Conservation (phyloP, 2,888 invertebrate species). For the Digitonthophagus gazella region DNA sequence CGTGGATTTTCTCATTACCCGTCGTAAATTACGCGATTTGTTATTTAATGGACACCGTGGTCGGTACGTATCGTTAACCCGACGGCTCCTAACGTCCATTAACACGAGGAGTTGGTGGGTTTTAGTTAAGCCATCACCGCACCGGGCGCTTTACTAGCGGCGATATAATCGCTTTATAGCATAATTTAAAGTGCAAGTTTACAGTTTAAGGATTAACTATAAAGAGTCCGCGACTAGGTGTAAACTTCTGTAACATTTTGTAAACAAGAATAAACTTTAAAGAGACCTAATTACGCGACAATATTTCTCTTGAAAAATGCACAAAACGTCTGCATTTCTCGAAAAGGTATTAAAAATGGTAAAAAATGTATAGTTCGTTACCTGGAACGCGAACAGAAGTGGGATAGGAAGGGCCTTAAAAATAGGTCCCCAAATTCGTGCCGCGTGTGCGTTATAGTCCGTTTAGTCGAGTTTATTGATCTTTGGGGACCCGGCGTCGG, state of each 20-base stretch:
- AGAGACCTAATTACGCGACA: too few relatives aligned
- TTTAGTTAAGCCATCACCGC: not conserved
- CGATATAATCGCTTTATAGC: not conserved
- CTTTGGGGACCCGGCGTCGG: constrained; percentile 8
- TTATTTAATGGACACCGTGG: constrained; percentile 15
- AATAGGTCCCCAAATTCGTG: constrained; percentile 11
- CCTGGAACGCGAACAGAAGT: not conserved
- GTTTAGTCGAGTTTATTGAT: constrained; percentile 16
- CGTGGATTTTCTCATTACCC: not conserved
- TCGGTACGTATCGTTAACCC: not conserved
- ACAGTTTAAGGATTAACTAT: not conserved
- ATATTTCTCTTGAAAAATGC: too few relatives aligned
- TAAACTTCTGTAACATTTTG: not conserved
- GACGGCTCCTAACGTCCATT: not conserved
- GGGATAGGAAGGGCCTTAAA: constrained; percentile 3
- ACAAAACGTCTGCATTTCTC: too few relatives aligned
- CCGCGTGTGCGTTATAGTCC: constrained; percentile 6
- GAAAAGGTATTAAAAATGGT: not conserved
- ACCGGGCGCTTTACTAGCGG: not conserved
- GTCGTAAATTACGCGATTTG: constrained; percentile 16
- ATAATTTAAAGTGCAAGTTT: not conserved
- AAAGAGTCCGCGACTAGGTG: not conserved
- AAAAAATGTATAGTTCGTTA: not conserved
- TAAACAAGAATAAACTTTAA: not conserved
- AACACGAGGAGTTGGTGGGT: not conserved